A percentile compares a stretch with the other conserved stretches of the same genome.
phyloP scores from a whole-genome alignment of 1,140 invertebrate species.

The Drosophila hydei region DNA sequence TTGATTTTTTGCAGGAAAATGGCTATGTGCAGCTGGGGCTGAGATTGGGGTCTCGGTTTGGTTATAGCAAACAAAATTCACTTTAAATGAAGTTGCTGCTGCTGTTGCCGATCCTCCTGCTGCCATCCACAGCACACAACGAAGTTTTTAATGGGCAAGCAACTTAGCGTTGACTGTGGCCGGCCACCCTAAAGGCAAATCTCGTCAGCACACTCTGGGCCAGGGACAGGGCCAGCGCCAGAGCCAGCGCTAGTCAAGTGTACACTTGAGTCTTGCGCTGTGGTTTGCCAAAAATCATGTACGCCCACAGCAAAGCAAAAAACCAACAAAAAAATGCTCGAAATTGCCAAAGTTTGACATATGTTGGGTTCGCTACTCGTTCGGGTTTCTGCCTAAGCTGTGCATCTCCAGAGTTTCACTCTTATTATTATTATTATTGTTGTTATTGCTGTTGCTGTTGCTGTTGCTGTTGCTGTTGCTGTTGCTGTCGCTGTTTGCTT shows the following conservation, averaged over 20 bases:
- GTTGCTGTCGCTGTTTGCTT: constrained; percentile 8
- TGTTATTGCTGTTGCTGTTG: constrained; percentile 7
- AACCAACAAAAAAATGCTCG: constrained; percentile 45
- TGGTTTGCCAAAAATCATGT: constrained; percentile 59
- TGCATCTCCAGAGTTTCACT: constrained; percentile 7
- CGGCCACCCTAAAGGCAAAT: constrained; percentile 40
- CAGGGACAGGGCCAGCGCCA: constrained; percentile 1
- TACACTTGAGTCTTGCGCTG: constrained; percentile 16
- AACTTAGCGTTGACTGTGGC: constrained; percentile 35
- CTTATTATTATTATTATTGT: constrained; percentile 19
- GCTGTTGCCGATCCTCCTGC: constrained; percentile 40
- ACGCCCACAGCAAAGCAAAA: constrained; percentile 19
- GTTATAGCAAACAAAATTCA: constrained; percentile 41
- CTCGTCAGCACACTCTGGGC: background rate
- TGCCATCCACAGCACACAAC: constrained; percentile 36
- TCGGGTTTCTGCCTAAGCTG: constrained; percentile 13
- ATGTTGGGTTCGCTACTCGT: constrained; percentile 46
- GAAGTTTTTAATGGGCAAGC: constrained; percentile 67
- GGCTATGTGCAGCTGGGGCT: background rate
- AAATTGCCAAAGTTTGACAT: constrained; percentile 78
- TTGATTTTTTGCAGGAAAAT: constrained; percentile 47
- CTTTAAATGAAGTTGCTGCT: constrained; percentile 65
- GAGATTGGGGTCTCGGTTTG: constrained; percentile 1
- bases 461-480: constrained; percentile 16
- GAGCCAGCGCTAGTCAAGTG: constrained; percentile 26